Conservation (phyloP, 2,113 vertebrate species). For the Physeter macrocephalus region DNA sequence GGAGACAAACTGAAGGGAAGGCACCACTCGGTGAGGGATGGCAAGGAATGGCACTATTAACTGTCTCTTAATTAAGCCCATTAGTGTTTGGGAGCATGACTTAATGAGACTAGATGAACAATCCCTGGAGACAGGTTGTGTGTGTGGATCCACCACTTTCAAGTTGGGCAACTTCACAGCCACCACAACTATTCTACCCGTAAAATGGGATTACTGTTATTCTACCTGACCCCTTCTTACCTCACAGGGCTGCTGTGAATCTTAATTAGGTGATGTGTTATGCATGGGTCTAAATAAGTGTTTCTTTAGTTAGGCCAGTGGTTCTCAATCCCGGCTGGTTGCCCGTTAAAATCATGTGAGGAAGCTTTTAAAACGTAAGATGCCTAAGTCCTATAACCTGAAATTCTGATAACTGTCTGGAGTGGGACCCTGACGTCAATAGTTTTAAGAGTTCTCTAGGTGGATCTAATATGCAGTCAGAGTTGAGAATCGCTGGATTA, state of each 20-base stretch:
- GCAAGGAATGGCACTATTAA: fast-evolving
- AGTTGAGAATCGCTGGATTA: background rate
- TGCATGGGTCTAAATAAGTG: background rate
- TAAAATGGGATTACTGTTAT: background rate
- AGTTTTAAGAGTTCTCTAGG: background rate
- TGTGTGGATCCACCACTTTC: background rate
- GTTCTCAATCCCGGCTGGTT: background rate
- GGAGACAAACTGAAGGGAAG: background rate
- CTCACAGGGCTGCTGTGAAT: background rate
- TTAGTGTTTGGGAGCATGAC: background rate
- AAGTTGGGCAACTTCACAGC: background rate
- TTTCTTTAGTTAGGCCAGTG: background rate
- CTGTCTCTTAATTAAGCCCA: background rate
- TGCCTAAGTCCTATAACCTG: background rate
- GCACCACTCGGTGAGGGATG: fast-evolving
- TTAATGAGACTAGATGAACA: background rate
- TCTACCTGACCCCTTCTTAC: background rate
- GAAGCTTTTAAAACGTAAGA: background rate
- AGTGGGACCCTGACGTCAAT: background rate
- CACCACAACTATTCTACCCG: background rate
- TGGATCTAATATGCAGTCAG: background rate
- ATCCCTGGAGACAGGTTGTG: background rate
- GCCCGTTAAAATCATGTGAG: background rate
- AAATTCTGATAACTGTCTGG: background rate
- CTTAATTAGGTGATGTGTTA: background rate